Evolutionary conservation across 2,888 invertebrate genomes (phyloP).

Genomic region (Tridacna crocea): DNA sequence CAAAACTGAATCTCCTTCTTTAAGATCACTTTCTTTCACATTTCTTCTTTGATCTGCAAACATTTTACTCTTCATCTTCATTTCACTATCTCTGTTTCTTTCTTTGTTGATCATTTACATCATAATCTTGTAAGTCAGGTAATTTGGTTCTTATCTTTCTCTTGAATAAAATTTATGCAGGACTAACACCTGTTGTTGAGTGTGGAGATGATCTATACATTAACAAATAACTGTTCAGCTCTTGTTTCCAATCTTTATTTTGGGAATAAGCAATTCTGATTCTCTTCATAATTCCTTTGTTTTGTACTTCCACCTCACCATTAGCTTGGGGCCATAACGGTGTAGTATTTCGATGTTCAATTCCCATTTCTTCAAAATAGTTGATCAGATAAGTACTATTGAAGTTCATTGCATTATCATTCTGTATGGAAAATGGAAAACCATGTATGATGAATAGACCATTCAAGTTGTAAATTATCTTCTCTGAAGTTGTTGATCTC

Average conservation of each 20-base stretch:
- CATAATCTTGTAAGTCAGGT: slow-evolving; percentile 32
- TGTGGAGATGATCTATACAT: slow-evolving; percentile 58
- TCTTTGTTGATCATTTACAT: slow-evolving; percentile 22
- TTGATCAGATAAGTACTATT: slow-evolving; percentile 35
- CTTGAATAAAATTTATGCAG: slow-evolving; percentile 50
- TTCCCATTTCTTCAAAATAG: slow-evolving; percentile 41
- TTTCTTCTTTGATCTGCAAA: slow-evolving; percentile 42
- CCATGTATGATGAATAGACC: slow-evolving; percentile 57
- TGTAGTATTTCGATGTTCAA: slow-evolving; percentile 50
- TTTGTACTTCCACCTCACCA: slow-evolving; percentile 59
- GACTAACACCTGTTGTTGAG: slow-evolving; percentile 48
- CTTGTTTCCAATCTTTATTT: slow-evolving; percentile 37
- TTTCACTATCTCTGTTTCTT: slow-evolving; percentile 36
- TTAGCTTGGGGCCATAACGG: slow-evolving; percentile 60
- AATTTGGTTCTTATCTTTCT: slow-evolving; percentile 54
- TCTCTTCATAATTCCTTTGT: slow-evolving; percentile 50
- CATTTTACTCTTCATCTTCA: slow-evolving; percentile 40
- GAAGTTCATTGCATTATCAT: slow-evolving; percentile 61
- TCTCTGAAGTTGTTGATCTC: slow-evolving; percentile 54
- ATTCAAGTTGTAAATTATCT: slow-evolving; percentile 35
- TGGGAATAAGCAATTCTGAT: slow-evolving; percentile 52
- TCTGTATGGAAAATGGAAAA: slow-evolving; percentile 49
- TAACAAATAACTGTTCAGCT: slow-evolving; percentile 42
- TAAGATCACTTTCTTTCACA: slow-evolving; percentile 40
- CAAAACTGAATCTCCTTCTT: slow-evolving; percentile 46